Evolutionary conservation across 2,113 vertebrate genomes (phyloP).

Genomic region (Atrichornis clamosus): DNA sequence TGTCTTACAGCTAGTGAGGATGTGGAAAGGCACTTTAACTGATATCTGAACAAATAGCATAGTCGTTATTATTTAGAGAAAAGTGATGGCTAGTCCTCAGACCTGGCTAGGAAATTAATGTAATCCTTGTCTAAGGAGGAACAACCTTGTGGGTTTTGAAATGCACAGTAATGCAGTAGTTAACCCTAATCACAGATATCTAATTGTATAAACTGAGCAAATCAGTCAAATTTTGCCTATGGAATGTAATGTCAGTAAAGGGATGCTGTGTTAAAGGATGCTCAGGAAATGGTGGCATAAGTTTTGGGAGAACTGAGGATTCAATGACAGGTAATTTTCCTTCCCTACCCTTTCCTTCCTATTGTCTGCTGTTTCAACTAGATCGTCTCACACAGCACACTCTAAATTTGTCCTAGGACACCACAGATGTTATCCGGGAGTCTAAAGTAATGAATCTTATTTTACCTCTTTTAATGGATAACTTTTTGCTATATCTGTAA

Average conservation of each 20-base stretch:
- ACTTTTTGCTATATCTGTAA: background rate
- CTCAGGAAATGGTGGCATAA: background rate
- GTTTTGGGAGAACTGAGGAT: background rate
- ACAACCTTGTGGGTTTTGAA: background rate
- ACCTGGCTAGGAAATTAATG: background rate
- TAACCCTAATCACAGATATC: background rate
- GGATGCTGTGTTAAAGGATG: background rate
- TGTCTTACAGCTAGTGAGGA: background rate
- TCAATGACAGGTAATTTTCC: background rate
- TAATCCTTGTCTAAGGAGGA: background rate
- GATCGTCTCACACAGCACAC: background rate
- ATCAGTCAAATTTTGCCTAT: background rate
- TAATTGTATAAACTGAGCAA: background rate
- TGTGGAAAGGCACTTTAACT: background rate
- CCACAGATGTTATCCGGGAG: background rate
- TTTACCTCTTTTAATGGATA: background rate
- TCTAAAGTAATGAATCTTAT: background rate
- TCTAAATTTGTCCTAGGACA: background rate
- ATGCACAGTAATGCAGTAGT: background rate
- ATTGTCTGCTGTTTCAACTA: background rate
- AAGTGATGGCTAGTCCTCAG: background rate
- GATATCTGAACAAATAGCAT: background rate
- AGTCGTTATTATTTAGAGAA: background rate
- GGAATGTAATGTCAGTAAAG: background rate
- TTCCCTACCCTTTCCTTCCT: background rate